Evolutionary conservation across 2,888 invertebrate species (phyloP), one percentile per base, ranked within the genome.

Genomic region (Tiphia femorata): DNA sequence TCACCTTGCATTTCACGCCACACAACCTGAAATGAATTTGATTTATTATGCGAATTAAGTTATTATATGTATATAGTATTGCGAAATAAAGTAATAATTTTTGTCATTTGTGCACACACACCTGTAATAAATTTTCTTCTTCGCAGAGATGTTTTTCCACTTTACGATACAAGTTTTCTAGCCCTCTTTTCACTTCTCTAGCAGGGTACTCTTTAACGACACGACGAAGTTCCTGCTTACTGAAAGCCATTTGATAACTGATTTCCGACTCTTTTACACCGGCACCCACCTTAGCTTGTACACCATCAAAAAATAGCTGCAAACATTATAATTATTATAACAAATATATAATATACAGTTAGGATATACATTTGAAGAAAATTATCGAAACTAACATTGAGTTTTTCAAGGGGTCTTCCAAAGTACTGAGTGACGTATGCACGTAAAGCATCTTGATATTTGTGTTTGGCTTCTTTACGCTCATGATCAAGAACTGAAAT

Each of bases 1-100:
- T 98, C 98, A 84, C 98, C 96, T 87, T 98, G 98, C 98, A 99
- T 98, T 74, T 97, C 95, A 80, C 96, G 90, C 99, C 99, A 99
- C 54, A 99, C 98, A 46, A 99, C 98, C 90, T 94, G 85, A 12
- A 6, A 30, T 2, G 12, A 17, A 5, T 20, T 19, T 30, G 7
- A 37, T 19, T 25, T 14, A 33, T 12, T 16, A 30, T 6, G 12
- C 25, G 19, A 12, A 40, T 7, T 43, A 23, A 3, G 17, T 21
- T 25, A 25, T 12, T 20, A 40, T 20, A 40, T 12, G 21, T 20
- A 10, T 3, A 37, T 16, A 10, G 19, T 10, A 8, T 37, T 37
- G 10, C 19, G 10, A 19, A 16, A 48, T 10, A 42, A 14, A 20
- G 35, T 14, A 41, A 51, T 21, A 6, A n/a, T 46, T 12, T 10